Base-by-base conservation (phyloP, 2,888 invertebrate species). In the Agonopterix heracliana region DNA sequence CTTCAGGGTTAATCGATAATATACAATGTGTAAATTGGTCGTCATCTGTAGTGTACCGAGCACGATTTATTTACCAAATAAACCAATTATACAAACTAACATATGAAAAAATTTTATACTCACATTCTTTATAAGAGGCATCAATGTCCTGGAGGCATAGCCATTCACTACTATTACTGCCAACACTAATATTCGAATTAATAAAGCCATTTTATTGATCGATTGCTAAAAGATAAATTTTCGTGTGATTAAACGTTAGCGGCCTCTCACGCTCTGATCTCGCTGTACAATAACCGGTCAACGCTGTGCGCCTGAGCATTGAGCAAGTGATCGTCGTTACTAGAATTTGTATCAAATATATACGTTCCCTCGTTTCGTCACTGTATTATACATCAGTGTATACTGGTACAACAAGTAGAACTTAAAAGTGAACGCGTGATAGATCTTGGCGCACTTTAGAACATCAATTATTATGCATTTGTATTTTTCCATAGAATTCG, bases 91-190 rank as follows among this genome's bases (percentile, higher is more conserved):
- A n/a, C n/a, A n/a, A n/a, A n/a, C n/a, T n/a, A n/a, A n/a, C n/a
- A n/a, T n/a, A n/a, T n/a, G n/a, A n/a, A n/a, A 26, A 5, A 26
- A 26, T 26, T 3, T 46, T 36, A 36, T 8, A 81, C 83, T 81
- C 68, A 84, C 85, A 55, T 77, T 83, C 65, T 78, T 84, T 57
- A 86, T 84, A 8, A 86, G 64, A 35, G 85, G 85, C 10, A 75
- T 64, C 7, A 67, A 59, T 2, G 72, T 51, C 51, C 68, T 69
- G 48, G 62, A 74, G 1, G 69, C 72, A 12, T 56, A 59, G 49
- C 66, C 55, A 14, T 53, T 49, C 5, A 55, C 55, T 14, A 63
- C 34, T 14, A 68, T 12, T 43, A 63, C 40, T 11, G 55, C 47
- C 10, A 68, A 7, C 26, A 26, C 60, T 44, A 54, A 42, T 35